Evolutionary conservation across 2,888 invertebrate genomes (phyloP), one percentile per base, ranked within the genome.

Genomic region (Julus scanicus): DNA sequence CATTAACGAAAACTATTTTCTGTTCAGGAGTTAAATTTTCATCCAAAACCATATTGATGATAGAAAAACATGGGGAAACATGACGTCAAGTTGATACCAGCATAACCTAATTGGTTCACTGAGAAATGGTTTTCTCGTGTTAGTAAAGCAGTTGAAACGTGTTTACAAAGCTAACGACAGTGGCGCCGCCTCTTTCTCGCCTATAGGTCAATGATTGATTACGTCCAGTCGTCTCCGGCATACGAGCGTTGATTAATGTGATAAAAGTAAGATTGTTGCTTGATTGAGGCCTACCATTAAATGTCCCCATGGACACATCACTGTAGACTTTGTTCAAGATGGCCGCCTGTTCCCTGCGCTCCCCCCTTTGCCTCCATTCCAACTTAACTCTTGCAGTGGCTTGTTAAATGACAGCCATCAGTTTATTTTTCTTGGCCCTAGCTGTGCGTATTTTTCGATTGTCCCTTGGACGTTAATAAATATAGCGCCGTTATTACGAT

Each of bases 271-370:
- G 29, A 71, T 71, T 29, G 71, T 71, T 71, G 9, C 29, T 29
- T 71, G 71, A 71, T 71, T 71, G 71, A 71, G 71, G 71, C 71
- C 71, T 29, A 71, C 71, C 71, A 71, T 71, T 71, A 71, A 71
- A 71, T 71, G 71, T 71, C 71, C 71, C 71, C 29, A 71, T 29
- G 71, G 71, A 71, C 71, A 71, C 71, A 71, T 71, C 71, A 71
- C 71, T 71, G 71, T 29, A 20, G 71, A 71, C 71, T 20, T 71
- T n/a, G 29, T 71, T 29, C 8, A 71, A 29, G 29, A 71, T 71
- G 71, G 71, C 29, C 11, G 71, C 71, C 71, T 3, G 71, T 71
- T 11, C 11, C 9, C 29, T 29, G 29, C 29, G 20, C 71, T 63
- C 20, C n/a, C 4, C 71, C 71, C 20, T 9, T 71, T 29, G 29